Evolutionary conservation across 2,113 vertebrate species (phyloP).

Genomic region (Dryoscopus gambensis): DNA sequence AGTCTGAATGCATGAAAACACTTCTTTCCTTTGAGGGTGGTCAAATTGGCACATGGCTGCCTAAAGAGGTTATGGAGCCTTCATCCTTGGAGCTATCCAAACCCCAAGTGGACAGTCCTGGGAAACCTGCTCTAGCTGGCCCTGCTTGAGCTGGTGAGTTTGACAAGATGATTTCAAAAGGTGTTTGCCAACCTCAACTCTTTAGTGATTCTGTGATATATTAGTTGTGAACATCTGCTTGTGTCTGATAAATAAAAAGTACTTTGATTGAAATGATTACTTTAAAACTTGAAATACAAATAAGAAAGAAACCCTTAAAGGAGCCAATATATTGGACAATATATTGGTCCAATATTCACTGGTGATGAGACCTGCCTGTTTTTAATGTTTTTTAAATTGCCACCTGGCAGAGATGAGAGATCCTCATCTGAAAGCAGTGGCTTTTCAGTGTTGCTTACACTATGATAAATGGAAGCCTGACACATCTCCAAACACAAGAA

Average conservation of each 20-base stretch:
- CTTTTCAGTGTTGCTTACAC: not conserved
- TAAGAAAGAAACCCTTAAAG: not conserved
- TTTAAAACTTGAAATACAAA: not conserved
- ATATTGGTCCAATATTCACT: not conserved
- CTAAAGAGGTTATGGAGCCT: not conserved
- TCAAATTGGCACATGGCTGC: not conserved
- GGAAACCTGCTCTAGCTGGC: not conserved
- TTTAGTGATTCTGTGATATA: not conserved
- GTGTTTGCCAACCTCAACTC: not conserved
- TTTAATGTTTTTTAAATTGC: not conserved
- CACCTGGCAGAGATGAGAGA: not conserved
- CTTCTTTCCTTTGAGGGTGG: not conserved
- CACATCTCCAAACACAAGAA: not conserved
- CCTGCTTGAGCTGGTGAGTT: not conserved
- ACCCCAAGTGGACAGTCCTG: not conserved
- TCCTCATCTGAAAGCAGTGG: not conserved
- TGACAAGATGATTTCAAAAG: not conserved
- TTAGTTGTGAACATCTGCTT: not conserved
- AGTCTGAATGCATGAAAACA: not conserved
- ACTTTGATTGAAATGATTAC: not conserved
- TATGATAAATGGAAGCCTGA: not conserved
- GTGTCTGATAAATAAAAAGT: not conserved
- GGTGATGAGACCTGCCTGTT: not conserved
- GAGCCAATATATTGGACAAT: not conserved
- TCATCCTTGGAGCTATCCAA: not conserved